Evolutionary conservation across 1,140 invertebrate species (phyloP).

Genomic region (Psix sp.): DNA sequence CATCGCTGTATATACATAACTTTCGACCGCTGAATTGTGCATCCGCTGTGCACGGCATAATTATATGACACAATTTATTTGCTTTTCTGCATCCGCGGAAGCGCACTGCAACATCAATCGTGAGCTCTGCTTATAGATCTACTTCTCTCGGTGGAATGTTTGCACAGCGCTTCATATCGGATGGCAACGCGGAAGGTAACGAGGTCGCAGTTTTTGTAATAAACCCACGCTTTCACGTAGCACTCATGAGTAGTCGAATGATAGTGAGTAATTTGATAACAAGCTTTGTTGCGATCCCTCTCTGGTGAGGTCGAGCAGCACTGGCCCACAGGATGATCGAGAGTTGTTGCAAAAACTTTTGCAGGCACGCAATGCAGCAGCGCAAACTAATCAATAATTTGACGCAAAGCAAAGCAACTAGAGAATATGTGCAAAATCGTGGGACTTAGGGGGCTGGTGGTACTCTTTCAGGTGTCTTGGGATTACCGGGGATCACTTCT

Average conservation of each 20-base stretch:
- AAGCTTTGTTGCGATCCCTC: conserved; percentile 35
- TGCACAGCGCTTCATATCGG: conserved; percentile 18
- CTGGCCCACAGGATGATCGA: conserved; percentile 27
- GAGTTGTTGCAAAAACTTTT: conserved; percentile 22
- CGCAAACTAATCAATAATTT: conserved; percentile 2
- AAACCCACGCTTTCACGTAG: conserved; percentile 50
- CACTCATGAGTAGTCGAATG: conserved; percentile 53
- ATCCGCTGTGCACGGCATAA: too few species aligned
- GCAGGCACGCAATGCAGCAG: conserved; percentile 31
- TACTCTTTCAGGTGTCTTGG: conserved; percentile 72
- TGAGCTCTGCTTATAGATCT: conserved; percentile 34
- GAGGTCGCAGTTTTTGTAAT: conserved; percentile 68
- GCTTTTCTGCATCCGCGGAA: too few species aligned
- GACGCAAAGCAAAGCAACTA: conserved; percentile 21
- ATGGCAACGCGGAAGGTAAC: conserved; percentile 42
- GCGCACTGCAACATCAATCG: conserved; percentile 36
- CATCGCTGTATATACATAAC: too few species aligned
- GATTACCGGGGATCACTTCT: conserved; percentile 67
- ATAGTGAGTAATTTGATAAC: conserved; percentile 56
- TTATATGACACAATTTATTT: too few species aligned
- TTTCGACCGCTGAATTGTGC: too few species aligned
- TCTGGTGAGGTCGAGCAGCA: conserved; percentile 36
- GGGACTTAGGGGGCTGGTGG: conserved; percentile 69
- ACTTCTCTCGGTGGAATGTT: conserved; percentile 43
- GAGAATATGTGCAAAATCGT: conserved; percentile 14